Evolutionary conservation across 2,113 vertebrate genomes (phyloP).

Genomic region (Anseranas semipalmata): DNA sequence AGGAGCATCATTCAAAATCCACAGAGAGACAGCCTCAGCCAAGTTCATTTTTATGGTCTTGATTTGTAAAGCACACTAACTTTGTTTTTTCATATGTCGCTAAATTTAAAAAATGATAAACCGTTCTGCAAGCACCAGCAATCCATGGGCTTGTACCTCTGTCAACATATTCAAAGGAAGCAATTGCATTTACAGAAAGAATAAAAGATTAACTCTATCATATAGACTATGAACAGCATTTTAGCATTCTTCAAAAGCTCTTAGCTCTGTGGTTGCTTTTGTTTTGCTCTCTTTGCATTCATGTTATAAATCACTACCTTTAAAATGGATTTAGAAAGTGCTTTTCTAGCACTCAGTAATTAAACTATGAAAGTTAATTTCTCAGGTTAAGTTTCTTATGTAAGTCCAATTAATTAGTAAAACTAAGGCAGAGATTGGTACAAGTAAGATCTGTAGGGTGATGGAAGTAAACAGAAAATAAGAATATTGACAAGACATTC

Average conservation of each 20-base stretch:
- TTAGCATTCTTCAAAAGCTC: conserved; percentile 25
- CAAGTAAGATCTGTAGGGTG: neutral
- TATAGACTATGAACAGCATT: conserved; percentile 24
- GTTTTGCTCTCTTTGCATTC: conserved; percentile 11
- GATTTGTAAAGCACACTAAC: conserved; percentile 29
- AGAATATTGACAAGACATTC: neutral
- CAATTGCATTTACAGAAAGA: conserved; percentile 34
- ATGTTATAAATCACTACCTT: conserved; percentile 15
- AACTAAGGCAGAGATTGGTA: neutral
- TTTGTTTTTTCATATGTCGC: neutral
- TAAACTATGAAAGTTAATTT: conserved; percentile 2
- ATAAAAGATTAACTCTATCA: conserved; percentile 15
- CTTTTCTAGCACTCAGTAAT: neutral
- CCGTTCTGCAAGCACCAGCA: conserved; percentile 4
- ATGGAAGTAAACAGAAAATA: neutral
- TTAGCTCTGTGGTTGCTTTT: conserved; percentile 38
- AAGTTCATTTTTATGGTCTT: conserved; percentile 21
- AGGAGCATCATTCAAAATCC: conserved; percentile 22
- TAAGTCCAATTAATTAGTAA: neutral
- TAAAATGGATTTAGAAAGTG: conserved; percentile 1
- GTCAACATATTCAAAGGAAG: conserved; percentile 30
- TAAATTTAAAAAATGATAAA: conserved; percentile 34
- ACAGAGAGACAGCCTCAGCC: neutral
- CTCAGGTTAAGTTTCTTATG: neutral
- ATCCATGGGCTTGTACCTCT: neutral